phyloP scores from a whole-genome alignment of 1,140 invertebrate species.

The Aphelenchoides avenae region DNA sequence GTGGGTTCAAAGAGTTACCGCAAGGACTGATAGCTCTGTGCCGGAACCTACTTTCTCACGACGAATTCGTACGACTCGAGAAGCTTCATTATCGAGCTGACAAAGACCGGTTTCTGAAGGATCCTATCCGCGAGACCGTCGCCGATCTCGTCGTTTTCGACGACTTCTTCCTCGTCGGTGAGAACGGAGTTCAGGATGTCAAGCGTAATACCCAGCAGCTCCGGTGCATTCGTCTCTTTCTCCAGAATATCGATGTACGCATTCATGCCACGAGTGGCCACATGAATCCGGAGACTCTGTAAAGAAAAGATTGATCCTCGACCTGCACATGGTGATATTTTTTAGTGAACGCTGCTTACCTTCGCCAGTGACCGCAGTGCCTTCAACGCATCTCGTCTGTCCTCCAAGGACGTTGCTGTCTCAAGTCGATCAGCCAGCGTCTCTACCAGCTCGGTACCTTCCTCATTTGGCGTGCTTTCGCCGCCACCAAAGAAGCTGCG shows the following conservation, averaged over 20 bases:
- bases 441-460: conserved; percentile 68
- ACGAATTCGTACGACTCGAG: conserved; percentile 69
- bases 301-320: too few species aligned
- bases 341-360: conserved; percentile 52
- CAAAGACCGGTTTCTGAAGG: conserved; percentile 82
- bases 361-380: conserved; percentile 86
- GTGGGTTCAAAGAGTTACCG: too few species aligned
- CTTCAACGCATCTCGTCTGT: conserved; percentile 88
- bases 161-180: conserved; percentile 65
- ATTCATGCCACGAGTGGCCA: conserved; percentile 90
- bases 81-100: conserved; percentile 76
- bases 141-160: conserved; percentile 67
- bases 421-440: conserved; percentile 81
- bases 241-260: conserved; percentile 69
- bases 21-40: too few species aligned
- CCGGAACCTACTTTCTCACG: conserved; percentile 43
- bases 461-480: conserved; percentile 30
- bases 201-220: conserved; percentile 83
- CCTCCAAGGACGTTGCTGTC: conserved; percentile 85
- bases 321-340: too few species aligned
- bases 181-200: conserved; percentile 88
- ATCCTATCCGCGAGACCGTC: conserved; percentile 98
- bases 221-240: conserved; percentile 77
- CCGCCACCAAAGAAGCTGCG: conserved; percentile 52
- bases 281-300: conserved; percentile 82